Percentiles rank a stretch among this genome's conserved stretches.
phyloP scores from a whole-genome alignment of 2,888 invertebrate genomes.

The Platycnemis pennipes region DNA sequence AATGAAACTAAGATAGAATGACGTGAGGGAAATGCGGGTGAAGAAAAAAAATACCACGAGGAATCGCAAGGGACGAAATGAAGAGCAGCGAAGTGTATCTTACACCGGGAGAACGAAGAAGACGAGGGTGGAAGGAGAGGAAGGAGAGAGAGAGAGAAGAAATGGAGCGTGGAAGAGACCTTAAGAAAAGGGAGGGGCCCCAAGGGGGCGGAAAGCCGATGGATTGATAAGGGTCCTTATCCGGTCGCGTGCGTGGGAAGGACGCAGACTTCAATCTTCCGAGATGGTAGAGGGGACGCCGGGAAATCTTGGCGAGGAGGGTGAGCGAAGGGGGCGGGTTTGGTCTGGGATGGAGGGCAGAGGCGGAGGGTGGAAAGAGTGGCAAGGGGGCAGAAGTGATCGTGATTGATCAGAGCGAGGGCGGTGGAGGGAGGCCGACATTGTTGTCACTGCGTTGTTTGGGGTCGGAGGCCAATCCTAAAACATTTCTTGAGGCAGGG shows the following conservation, averaged over 20 bases:
- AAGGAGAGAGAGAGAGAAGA: not conserved
- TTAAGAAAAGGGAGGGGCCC: not conserved
- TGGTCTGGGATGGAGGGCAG: not conserved
- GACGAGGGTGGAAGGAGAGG: not conserved
- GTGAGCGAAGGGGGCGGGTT: not conserved
- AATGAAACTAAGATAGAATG: not conserved
- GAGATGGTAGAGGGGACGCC: not conserved
- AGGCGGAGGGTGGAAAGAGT: not conserved
- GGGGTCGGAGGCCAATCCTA: not conserved
- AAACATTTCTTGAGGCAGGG: not conserved
- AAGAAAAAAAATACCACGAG: not conserved
- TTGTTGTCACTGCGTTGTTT: not conserved
- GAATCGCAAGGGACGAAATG: not conserved
- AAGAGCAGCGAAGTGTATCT: not conserved
- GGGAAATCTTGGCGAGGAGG: not conserved
- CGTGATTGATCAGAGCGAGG: not conserved
- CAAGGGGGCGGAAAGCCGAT: not conserved
- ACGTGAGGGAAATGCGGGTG: not conserved
- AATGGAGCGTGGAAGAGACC: not conserved
- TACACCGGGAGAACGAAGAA: not conserved
- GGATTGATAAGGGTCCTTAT: conserved; percentile 24
- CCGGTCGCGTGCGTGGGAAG: not conserved
- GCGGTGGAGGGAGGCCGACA: not conserved
- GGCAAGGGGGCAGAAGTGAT: not conserved
- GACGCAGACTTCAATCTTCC: not conserved